Evolutionary conservation across 1,140 invertebrate genomes (phyloP).

Genomic region (Ceratina japonica): DNA sequence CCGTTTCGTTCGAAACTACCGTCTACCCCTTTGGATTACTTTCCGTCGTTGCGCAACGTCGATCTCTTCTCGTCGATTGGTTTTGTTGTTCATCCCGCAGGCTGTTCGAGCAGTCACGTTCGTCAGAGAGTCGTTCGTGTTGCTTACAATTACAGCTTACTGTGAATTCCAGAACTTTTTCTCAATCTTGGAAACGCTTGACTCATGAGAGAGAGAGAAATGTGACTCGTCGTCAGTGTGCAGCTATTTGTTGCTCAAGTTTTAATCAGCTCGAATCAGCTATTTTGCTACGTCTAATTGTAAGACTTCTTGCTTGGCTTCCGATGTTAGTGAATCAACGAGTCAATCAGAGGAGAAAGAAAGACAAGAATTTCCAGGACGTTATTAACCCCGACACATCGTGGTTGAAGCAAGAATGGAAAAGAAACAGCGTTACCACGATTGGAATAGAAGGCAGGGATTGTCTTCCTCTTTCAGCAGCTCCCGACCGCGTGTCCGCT

Average conservation of each 20-base stretch:
- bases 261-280: too few species aligned
- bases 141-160: too few species aligned
- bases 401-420: not conserved
- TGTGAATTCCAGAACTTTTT: too few species aligned
- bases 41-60: not conserved
- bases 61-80: not conserved
- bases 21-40: not conserved
- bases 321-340: too few species aligned
- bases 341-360: too few species aligned
- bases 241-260: too few species aligned
- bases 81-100: not conserved
- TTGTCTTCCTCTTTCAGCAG: constrained; percentile 11
- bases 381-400: not conserved
- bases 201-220: too few species aligned
- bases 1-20: not conserved
- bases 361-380: not conserved
- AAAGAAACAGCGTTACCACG: not conserved
- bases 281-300: too few species aligned
- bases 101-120: not conserved
- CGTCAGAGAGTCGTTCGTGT: too few species aligned
- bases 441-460: not conserved
- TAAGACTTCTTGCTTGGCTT: too few species aligned
- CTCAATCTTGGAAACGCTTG: too few species aligned
- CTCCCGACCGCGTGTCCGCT: not conserved
- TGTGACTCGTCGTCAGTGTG: too few species aligned